phyloP scores from a whole-genome alignment of 92 coral and sea anemone species.

The Epizoanthus fatuus region DNA sequence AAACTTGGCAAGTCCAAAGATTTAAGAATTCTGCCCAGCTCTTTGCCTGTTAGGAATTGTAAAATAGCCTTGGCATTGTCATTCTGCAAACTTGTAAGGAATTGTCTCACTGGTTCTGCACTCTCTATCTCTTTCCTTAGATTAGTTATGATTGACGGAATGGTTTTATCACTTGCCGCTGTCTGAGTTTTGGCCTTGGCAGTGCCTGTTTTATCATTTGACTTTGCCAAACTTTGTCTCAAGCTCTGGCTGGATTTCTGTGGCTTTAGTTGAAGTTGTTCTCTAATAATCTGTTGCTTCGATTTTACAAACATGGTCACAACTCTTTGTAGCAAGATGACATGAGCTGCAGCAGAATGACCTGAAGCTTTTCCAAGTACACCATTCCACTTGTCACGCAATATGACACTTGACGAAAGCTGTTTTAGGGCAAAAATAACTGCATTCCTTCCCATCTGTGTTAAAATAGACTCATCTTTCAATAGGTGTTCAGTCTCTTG shows the following conservation, averaged over 20 bases:
- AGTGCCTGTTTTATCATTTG: neutral
- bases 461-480: slow-evolving; percentile 1
- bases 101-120: neutral
- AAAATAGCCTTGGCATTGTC: neutral
- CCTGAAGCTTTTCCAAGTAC: slow-evolving; percentile 11
- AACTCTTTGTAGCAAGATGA: slow-evolving; percentile 36
- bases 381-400: slow-evolving; percentile 19
- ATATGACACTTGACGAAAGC: slow-evolving; percentile 17
- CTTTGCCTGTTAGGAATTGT: slow-evolving; percentile 30
- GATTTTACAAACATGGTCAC: slow-evolving; percentile 35
- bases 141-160: neutral
- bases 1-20: slow-evolving; percentile 16
- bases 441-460: slow-evolving; percentile 11
- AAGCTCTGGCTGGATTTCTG: slow-evolving; percentile 28
- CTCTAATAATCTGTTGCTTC: slow-evolving; percentile 44
- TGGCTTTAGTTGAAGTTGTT: slow-evolving; percentile 52
- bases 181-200: neutral
- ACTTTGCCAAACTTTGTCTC: slow-evolving; percentile 7
- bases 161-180: neutral
- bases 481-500: slow-evolving; percentile 4
- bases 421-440: slow-evolving; percentile 9
- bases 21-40: slow-evolving; percentile 31
- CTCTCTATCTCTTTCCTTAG: neutral
- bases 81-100: slow-evolving; percentile 9
- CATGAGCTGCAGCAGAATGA: slow-evolving; percentile 15